phyloP scores from a whole-genome alignment of 2,113 vertebrate species.

The Lasiurus cinereus region DNA sequence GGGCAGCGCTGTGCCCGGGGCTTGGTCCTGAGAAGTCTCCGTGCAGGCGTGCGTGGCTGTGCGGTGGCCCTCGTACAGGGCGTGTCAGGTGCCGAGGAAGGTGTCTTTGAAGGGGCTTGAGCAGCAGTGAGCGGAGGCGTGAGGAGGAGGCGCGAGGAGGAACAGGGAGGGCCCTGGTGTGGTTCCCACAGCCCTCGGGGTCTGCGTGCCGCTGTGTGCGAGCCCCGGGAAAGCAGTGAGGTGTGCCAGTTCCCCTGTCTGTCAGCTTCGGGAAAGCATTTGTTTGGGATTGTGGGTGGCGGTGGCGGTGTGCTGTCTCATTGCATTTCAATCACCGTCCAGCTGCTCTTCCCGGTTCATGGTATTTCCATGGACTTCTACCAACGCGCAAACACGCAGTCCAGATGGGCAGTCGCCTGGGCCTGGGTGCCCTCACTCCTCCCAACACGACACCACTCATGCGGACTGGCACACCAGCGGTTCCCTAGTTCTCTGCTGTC shows the following conservation, averaged over 20 bases:
- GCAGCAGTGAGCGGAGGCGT: not conserved
- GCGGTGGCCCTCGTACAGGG: not conserved
- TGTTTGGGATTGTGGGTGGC: slow-evolving; percentile 5
- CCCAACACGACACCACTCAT: not conserved
- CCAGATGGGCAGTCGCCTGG: not conserved
- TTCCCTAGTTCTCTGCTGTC: not conserved
- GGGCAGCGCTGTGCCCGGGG: no score
- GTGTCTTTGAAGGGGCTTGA: not conserved
- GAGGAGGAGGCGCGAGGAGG: not conserved
- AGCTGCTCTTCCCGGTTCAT: slow-evolving; percentile 6
- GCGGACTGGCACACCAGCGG: not conserved
- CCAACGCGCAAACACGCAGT: slow-evolving; percentile 32
- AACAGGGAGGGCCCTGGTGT: not conserved
- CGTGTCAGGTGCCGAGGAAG: not conserved
- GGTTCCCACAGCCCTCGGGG: no score
- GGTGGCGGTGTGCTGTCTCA: not conserved
- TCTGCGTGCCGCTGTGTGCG: not conserved
- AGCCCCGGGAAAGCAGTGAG: not conserved
- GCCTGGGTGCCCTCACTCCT: not conserved
- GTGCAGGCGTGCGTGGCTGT: not conserved
- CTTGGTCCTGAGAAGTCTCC: not conserved
- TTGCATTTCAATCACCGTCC: slow-evolving; percentile 54
- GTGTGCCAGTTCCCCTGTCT: not conserved
- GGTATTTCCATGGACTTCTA: slow-evolving; percentile 12
- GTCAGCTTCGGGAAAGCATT: not conserved